Evolutionary conservation across 2,797 vertebrate species (phyloP), one percentile per base, ranked within the genome.

Genomic region (Allobates femoralis): DNA sequence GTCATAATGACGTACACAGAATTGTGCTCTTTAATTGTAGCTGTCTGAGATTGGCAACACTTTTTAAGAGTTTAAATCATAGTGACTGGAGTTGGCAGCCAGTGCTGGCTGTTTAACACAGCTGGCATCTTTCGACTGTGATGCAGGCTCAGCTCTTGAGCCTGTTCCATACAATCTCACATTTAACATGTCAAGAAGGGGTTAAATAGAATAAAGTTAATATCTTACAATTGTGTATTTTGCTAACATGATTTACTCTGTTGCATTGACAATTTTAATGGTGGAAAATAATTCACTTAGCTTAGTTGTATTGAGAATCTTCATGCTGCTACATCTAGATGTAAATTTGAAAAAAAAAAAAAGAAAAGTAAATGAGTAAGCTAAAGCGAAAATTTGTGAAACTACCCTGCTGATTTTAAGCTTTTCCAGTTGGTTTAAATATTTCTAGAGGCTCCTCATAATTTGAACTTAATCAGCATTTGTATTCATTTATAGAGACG

Each of bases 401-500:
- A 30, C 16, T 14, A 66, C 21, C 66, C 32, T 21, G 50, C 26
- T 86, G 26, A 23, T 86, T 80, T 30, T 41, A 69, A 81, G 32
- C 58, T 16, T n/a, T 55, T 34, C 69, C 26, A 62, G 32, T 74
- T 30, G 51, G 19, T 55, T 76, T 58, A 87, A 81, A 79, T 81
- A 62, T 69, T 56, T 78, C 58, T 53, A 66, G 55, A 60, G 34
- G 50, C 77, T 66, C 26, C 18, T 37, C 28, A 67, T 81, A 30
- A 84, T 81, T 80, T 87, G 79, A 56, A 78, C 41, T 55, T 66
- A 84, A 84, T 84, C 66, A 66, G 55, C 51, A 74, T 85, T 86
- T 85, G 28, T 75, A n/a, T 84, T 86, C 85, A 87, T 69, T 87
- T 84, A 79, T 76, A 18, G 62, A 41, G 64, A 60, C 50, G 55